Conservation (phyloP, 2,113 vertebrate species). For the Rhynchopsitta pachyrhyncha region DNA sequence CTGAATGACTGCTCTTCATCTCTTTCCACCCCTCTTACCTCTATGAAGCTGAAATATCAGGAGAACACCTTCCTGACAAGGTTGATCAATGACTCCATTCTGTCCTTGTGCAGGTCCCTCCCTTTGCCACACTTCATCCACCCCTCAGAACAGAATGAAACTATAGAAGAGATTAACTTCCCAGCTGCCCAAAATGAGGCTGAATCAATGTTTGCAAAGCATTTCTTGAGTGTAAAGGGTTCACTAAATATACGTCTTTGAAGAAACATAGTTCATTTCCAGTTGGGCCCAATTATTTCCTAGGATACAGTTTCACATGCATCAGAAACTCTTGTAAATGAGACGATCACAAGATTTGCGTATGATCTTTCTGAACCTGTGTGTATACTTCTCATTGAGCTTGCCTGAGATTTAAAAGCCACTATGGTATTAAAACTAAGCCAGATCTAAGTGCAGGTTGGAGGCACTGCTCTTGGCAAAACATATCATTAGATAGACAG, state of each 20-base stretch:
- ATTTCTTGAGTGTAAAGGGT: constrained; percentile 17
- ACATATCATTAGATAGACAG: background rate
- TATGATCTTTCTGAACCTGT: background rate
- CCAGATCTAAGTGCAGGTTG: background rate
- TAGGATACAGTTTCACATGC: constrained; percentile 2
- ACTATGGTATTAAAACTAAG: background rate
- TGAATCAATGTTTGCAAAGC: constrained; percentile 54
- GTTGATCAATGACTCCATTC: constrained; percentile 68
- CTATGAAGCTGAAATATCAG: constrained; percentile 65
- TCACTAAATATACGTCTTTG: constrained; percentile 18
- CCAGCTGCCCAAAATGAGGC: constrained; percentile 39
- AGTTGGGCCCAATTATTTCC: background rate
- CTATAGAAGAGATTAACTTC: constrained; percentile 69
- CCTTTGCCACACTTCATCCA: constrained; percentile 67
- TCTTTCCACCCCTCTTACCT: constrained; percentile 68
- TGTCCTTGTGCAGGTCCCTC: constrained; percentile 68
- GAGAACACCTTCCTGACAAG: constrained; percentile 67
- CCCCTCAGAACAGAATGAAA: constrained; percentile 70
- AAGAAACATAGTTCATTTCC: constrained; percentile 19
- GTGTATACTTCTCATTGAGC: background rate
- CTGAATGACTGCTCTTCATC: constrained; percentile 41
- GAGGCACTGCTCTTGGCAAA: background rate
- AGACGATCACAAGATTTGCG: background rate
- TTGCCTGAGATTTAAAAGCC: background rate
- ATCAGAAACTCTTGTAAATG: constrained; percentile 3